Evolutionary conservation across 2,888 invertebrate genomes (phyloP), one percentile per base, ranked within the genome.

Genomic region (Tetranychus piercei): DNA sequence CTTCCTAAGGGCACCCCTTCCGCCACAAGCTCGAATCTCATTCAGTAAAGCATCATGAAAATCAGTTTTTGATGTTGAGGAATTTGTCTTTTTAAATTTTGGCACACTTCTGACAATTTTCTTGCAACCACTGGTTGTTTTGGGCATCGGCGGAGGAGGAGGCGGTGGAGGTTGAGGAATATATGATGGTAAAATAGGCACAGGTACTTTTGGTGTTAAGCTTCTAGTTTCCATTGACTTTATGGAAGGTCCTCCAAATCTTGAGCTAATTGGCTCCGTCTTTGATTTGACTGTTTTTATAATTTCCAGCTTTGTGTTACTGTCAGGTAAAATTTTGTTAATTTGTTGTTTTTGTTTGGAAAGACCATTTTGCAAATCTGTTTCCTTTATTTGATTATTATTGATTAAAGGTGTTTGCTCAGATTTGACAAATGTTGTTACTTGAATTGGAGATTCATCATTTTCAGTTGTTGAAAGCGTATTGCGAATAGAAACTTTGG

Each of bases 21-120:
- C 84, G 74, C 88, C 88, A 78, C 89, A 90, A 80, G 85, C 87
- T 77, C 89, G 84, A 80, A 90, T 90, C 22, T 89, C 88, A 73
- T 87, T 86, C 81, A 90, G 82, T 55, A 91, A 83, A 79, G 87
- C 86, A 78, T 88, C 87, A 71, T 89, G 84, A 0, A 88, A 85
- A 81, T 89, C 88, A 1, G 82, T 79, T 71, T 74, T 15, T 9
- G 67, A 15, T 44, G 44, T 15, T 69, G 69, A 69, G 11, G 69
- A 11, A 23, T 11, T 23, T 69, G 69, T 23, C 22, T 69, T 69
- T 11, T 22, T 69, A 20, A 23, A 69, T 76, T 74, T 70, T 74
- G 74, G 76, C 65, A 74, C 71, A 64, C 72, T 55, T 64, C 65
- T 45, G 18, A 23, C 34, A 34, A 34, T 34, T 34, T 34, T 34